Evolutionary conservation across 2,797 vertebrate genomes (phyloP).

Genomic region (Varecia variegata): DNA sequence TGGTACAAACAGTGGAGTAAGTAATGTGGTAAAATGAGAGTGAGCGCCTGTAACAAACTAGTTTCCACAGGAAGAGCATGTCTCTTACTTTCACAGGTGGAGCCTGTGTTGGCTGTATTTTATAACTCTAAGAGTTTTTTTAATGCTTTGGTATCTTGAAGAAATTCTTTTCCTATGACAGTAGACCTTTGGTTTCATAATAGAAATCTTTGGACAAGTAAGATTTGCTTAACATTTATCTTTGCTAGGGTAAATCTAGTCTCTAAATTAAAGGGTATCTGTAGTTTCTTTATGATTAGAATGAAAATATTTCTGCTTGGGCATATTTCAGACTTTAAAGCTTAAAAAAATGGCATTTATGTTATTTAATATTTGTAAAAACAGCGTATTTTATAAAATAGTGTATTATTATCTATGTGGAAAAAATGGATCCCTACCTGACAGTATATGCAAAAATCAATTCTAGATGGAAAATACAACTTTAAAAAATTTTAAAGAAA

Average conservation of each 20-base stretch:
- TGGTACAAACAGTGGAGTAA: background rate
- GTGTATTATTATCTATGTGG: background rate
- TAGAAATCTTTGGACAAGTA: constrained; percentile 5
- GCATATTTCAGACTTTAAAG: background rate
- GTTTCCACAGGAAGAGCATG: background rate
- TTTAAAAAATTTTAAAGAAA: constrained; percentile 9
- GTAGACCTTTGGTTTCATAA: background rate
- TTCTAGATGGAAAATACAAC: constrained; percentile 8
- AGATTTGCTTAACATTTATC: background rate
- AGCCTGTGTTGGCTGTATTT: background rate
- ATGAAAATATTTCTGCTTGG: constrained; percentile 1
- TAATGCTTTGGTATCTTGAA: background rate
- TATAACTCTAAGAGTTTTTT: background rate
- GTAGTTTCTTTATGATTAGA: constrained; percentile 27
- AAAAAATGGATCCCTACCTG: constrained; percentile 13
- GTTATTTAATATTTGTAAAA: constrained; percentile 1
- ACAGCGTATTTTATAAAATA: background rate
- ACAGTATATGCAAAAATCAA: background rate
- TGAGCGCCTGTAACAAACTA: background rate
- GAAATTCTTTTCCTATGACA: constrained; percentile 17
- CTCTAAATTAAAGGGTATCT: constrained; percentile 7
- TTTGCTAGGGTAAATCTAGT: constrained; percentile 34
- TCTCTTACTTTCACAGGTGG: background rate
- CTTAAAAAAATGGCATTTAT: background rate
- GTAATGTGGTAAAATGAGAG: no score